A percentile compares a stretch with the other conserved stretches of the same genome.
phyloP scores from a whole-genome alignment of 1,140 invertebrate genomes.

The Cotesia vestalis region DNA sequence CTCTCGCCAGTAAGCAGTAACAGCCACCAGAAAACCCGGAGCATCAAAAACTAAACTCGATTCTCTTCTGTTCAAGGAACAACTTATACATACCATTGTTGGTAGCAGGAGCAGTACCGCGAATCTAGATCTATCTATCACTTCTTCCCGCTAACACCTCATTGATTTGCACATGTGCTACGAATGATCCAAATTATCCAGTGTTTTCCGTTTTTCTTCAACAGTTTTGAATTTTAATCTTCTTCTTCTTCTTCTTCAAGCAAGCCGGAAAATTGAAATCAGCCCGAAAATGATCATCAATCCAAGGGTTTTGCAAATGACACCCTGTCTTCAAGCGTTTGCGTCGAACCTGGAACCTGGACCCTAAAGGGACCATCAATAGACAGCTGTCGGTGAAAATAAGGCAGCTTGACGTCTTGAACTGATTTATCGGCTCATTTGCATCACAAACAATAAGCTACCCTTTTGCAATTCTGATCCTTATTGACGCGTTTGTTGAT shows the following conservation, averaged over 20 bases:
- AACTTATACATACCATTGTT: no score
- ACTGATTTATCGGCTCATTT: slow-evolving; percentile 38
- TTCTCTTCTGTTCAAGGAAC: slow-evolving; percentile 56
- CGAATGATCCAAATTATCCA: no score
- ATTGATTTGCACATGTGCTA: slow-evolving; percentile 4
- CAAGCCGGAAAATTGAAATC: no score
- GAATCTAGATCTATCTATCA: slow-evolving; percentile 65
- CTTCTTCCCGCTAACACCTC: slow-evolving; percentile 54
- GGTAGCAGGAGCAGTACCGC: slow-evolving; percentile 51
- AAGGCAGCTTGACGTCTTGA: slow-evolving; percentile 26
- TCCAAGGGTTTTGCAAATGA: no score
- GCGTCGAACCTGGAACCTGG: no score
- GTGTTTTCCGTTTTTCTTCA: no score
- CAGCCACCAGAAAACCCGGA: slow-evolving; percentile 41
- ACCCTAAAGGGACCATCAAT: not conserved
- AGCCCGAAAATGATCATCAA: no score
- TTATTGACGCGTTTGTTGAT: not conserved
- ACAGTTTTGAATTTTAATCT: no score
- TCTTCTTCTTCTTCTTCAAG: no score
- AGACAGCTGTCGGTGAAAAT: slow-evolving; percentile 22
- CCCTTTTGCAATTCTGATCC: not conserved
- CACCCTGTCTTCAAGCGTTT: no score
- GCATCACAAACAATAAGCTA: slow-evolving; percentile 30
- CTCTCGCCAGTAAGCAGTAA: slow-evolving; percentile 38
- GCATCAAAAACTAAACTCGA: slow-evolving; percentile 66